These are phyloP conservation scores for Perithous albicinctus DNA, from an alignment of 2,888 invertebrate species.

Conservation along the genomic window DNA sequence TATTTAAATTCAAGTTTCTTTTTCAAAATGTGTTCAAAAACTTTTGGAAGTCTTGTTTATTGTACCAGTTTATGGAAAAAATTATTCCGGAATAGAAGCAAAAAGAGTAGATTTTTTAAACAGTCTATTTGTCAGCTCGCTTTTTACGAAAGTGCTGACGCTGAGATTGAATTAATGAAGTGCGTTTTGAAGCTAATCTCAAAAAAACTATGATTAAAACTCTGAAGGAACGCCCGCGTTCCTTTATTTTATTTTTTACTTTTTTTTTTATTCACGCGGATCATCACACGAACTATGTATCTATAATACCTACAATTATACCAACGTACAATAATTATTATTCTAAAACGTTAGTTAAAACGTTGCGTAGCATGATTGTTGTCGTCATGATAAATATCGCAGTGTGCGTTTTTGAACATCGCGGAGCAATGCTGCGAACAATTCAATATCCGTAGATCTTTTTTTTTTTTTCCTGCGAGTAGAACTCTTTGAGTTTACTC, in stretches of 20 bases:
- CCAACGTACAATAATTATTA: constrained; percentile 46
- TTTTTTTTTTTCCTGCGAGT: background rate
- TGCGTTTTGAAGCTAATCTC: constrained; percentile 58
- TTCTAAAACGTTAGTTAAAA: constrained; percentile 56
- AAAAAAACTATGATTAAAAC: constrained; percentile 53
- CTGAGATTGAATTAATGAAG: constrained; percentile 61
- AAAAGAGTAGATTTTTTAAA: too few species aligned
- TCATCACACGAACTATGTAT: constrained; percentile 38
- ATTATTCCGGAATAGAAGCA: background rate
- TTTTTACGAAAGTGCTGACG: constrained; percentile 55
- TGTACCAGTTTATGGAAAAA: background rate
- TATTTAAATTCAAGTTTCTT: too few species aligned
- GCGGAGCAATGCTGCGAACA: constrained; percentile 34
- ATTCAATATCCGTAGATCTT: background rate
- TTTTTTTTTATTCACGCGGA: constrained; percentile 53
- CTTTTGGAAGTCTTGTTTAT: too few species aligned
- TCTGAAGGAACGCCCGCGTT: constrained; percentile 72
- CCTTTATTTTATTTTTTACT: too few species aligned
- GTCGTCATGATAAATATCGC: constrained; percentile 65
- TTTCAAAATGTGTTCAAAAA: too few species aligned
- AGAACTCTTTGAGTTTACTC: background rate
- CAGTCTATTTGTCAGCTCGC: constrained; percentile 43
- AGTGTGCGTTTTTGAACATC: constrained; percentile 64
- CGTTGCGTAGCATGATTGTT: constrained; percentile 66
- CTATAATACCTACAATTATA: constrained; percentile 28